Evolutionary conservation across 2,113 vertebrate genomes (phyloP), one percentile per base, ranked within the genome.

Genomic region (Zosterops japonicus): DNA sequence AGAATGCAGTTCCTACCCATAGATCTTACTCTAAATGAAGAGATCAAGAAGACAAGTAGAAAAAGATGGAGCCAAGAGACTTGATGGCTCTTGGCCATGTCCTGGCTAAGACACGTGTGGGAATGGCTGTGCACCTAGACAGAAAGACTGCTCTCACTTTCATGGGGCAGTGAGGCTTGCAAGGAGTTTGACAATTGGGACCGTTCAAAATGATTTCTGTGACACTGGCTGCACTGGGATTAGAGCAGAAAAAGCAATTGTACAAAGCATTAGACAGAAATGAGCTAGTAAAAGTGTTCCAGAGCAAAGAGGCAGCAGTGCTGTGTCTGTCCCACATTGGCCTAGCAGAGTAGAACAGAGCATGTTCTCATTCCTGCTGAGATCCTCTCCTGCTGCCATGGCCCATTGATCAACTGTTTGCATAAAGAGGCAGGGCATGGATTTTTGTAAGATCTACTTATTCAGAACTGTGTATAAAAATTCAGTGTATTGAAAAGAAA

Each of bases 11-110:
- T 68, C 83, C 65, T 87, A 49, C 28, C 47, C 68, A 64, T 47
- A 90, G 55, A 93, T 86, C 76, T 88, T 70, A 46, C 71, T 81
- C 60, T 89, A 90, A 94, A 93, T 91, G 61, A 95, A 96, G 87
- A 97, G 69, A 95, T 92, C 90, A 92, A 78, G 76, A 74, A 44
- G 22, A 86, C 47, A 93, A 88, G 76, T 7, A 78, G 87, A 78
- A 90, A 89, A 95, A 92, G 90, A 59, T 24, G 47, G 75, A 81
- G 59, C 41, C 89, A 86, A 88, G 79, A 61, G 90, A 71, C 12
- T 33, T 50, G 68, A 63, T 88, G 82, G 91, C 75, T 88, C 79
- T 81, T 78, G 52, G 83, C 85, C 87, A 92, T 0, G 1, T 70
- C 64, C 76, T 71, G 68, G 52, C 71, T 74, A 52, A 46, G 46